Evolutionary conservation across 2,113 vertebrate genomes (phyloP).

Genomic region (Puffinus mauretanicus): DNA sequence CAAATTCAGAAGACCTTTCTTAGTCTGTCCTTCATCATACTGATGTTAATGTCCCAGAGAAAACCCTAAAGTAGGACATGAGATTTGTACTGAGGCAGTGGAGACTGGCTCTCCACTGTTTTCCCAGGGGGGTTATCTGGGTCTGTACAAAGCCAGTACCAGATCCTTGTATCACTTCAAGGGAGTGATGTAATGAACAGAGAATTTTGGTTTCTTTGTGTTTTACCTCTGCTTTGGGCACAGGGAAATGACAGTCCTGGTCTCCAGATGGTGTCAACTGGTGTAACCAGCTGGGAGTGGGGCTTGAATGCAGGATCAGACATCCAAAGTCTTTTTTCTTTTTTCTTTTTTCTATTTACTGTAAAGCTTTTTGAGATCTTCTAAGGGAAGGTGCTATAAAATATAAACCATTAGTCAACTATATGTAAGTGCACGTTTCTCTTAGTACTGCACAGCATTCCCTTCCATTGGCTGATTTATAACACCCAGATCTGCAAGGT

Average conservation of each 20-base stretch:
- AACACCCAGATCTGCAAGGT: constrained; percentile 36
- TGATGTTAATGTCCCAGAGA: not conserved
- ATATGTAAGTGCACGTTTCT: not conserved
- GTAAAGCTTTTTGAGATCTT: not conserved
- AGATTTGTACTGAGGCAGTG: not conserved
- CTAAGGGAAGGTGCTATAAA: not conserved
- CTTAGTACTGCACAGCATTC: not conserved
- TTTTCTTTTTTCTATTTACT: not conserved
- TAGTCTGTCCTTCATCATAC: not conserved
- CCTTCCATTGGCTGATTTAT: constrained; percentile 44
- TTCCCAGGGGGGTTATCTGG: not conserved
- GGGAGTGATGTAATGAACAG: not conserved
- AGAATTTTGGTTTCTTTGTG: not conserved
- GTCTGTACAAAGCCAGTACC: not conserved
- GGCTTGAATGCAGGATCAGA: not conserved
- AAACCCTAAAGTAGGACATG: not conserved
- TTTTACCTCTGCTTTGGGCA: not conserved
- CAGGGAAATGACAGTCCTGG: not conserved
- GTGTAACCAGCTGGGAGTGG: not conserved
- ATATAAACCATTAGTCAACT: not conserved
- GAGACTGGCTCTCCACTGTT: not conserved
- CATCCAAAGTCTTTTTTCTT: not conserved
- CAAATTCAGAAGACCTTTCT: not conserved
- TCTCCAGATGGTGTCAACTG: not conserved
- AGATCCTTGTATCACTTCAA: not conserved